Evolutionary conservation across 2,113 vertebrate genomes (phyloP).

Genomic region (Grallaria varia): DNA sequence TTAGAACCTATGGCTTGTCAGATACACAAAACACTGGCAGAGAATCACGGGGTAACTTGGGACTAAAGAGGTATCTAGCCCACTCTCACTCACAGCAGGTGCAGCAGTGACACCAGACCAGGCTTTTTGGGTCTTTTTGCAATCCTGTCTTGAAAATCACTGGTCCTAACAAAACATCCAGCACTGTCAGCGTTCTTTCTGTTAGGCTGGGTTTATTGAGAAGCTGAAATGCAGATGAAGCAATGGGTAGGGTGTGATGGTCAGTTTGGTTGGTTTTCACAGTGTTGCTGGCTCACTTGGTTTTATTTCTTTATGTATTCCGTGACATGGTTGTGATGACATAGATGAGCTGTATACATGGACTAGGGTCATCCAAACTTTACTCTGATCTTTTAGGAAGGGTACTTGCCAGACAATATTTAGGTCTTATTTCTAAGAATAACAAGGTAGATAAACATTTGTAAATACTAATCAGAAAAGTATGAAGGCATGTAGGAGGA

Average conservation of each 20-base stretch:
- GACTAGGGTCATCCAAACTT: neutral
- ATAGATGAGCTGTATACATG: neutral
- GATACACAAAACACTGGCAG: neutral
- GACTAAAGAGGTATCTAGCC: neutral
- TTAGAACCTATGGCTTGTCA: neutral
- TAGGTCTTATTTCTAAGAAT: constrained; percentile 35
- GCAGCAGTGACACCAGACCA: neutral
- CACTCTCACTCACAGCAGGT: neutral
- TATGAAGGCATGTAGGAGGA: neutral
- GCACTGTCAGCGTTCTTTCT: neutral
- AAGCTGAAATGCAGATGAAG: neutral
- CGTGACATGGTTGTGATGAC: neutral
- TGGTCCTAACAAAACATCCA: neutral
- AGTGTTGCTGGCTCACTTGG: neutral
- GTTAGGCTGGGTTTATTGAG: neutral
- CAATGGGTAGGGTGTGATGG: neutral
- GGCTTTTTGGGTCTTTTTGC: neutral
- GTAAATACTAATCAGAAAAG: constrained; percentile 9
- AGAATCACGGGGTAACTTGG: neutral
- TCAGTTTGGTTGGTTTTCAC: neutral
- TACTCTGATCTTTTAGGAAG: neutral
- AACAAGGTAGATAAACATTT: neutral
- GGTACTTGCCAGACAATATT: neutral
- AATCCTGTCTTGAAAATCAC: neutral
- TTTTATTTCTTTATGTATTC: neutral